Base-by-base conservation (phyloP, 2,888 invertebrate species). In the Gonocerus acuteangulatus region DNA sequence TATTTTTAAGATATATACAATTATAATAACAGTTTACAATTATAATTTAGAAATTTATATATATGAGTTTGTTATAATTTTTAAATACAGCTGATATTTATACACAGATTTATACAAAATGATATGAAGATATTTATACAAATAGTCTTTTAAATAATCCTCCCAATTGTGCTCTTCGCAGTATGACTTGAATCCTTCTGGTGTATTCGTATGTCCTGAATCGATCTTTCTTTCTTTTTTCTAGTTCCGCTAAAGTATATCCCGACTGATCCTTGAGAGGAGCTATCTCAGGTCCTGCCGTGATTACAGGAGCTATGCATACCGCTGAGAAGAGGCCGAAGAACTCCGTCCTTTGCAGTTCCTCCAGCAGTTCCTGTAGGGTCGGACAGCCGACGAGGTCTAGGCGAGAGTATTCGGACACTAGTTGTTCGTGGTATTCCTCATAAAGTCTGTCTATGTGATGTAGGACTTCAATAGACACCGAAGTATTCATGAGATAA, bases 271-370 rank as follows among this genome's bases (percentile, higher is more conserved):
- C 47, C 32, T 54, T 51, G n/a, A 57, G 62, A n/a, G 62, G 60
- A 9, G 59, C 62, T 11, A 60, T 22, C 11, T 60, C 52, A 11
- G 51, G 52, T 1, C 49, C 49, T 1, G 62, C 62, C 19, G 51
- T 39, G 42, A 62, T 52, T n/a, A 62, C 54, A 4, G 62, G 62
- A 18, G 62, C 49, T 16, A 62, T 52, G 22, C 57, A 44, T 34
- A 62, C 59, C 21, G 62, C 62, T 4, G 62, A 16, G 39, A 62
- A 59, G 1, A 62, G 52, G 39, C 62, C 60, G 39, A 62, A 62
- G 19, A 57, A 62, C 44, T 62, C 62, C 2, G 58, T 49, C 48
- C 60, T 45, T 23, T 54, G 59, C 42, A 62, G 42, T 18, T 62
- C 62, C 7, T 45, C 59, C 15, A 52, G 48, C 6, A 62, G 39